Evolutionary conservation across 2,888 invertebrate genomes (phyloP), one percentile per base, ranked within the genome.

Genomic region (Ophion slaviceki): DNA sequence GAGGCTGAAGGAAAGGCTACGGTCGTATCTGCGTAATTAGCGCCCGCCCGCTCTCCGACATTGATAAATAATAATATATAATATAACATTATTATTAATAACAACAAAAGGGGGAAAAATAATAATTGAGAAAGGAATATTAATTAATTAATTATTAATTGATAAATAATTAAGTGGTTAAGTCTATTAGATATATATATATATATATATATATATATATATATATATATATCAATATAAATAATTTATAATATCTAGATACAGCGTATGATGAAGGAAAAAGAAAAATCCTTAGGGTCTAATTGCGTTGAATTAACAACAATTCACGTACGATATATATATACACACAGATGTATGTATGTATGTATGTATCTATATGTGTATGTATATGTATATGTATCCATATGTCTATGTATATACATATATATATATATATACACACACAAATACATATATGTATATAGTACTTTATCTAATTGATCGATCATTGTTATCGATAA

Each of bases 41-140:
- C 92, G 93, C 91, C 91, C 91, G 91, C 93, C 93, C 93, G 90
- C 93, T 93, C 93, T 92, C 93, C 92, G 92, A 92, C 91, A 93
- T 93, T 92, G 92, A 92, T 92, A 91, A 92, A 91, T 90, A 90
- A 89, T 91, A 80, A 72, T 80, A 80, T 80, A 70, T 82, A 64
- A 82, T 53, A 84, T 74, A 68, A 76, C 53, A 76, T 82, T 86
- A 86, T 87, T 83, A 88, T 87, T 84, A 87, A 85, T 85, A 86
- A 85, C 87, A 86, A 84, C 83, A 79, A 86, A 84, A 61, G 78
- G 76, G 77, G 70, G 72, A 74, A 76, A 82, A 82, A 76, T 72
- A 79, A 82, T 83, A 76, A 91, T 91, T 91, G 88, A 85, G 75
- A 81, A 86, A 86, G 82, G 79, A 90, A 91, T 91, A 92, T 91